A percentile compares a stretch with the other conserved stretches of the same genome.
Evolutionary conservation across 2,797 vertebrate genomes (phyloP).

Genomic region (Numenius phaeopus): DNA sequence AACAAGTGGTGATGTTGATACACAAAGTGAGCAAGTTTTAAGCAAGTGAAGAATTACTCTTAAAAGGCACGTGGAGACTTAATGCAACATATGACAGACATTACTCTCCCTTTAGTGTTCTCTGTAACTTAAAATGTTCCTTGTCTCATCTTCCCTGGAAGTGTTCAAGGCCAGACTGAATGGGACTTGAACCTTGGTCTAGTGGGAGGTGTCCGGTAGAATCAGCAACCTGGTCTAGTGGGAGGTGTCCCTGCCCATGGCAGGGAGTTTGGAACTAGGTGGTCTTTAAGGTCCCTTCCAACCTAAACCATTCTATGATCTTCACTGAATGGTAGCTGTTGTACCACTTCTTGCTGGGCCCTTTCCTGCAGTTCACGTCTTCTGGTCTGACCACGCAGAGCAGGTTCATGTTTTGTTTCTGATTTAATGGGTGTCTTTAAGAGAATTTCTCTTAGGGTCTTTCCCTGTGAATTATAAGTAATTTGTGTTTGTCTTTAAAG

Average conservation of each 20-base stretch:
- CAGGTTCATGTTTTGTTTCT: not conserved
- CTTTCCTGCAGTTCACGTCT: not conserved
- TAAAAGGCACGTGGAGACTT: not conserved
- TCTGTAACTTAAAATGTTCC: not conserved
- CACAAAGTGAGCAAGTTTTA: not conserved
- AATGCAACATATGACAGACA: not conserved
- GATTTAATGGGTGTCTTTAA: not conserved
- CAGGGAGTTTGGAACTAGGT: no score
- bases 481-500: not conserved
- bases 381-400: not conserved
- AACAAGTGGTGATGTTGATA: not conserved
- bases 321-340: not conserved
- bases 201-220: no score
- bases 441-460: not conserved
- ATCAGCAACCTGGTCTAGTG: no score
- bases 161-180: no score
- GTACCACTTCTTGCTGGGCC: not conserved
- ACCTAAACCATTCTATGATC: no score
- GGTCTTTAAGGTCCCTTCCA: no score
- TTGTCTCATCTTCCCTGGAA: not conserved
- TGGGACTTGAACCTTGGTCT: no score
- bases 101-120: not conserved
- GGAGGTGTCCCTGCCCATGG: no score
- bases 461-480: not conserved
- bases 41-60: not conserved